Evolutionary conservation across 2,113 vertebrate genomes (phyloP).

Genomic region (Calidris pugnax): DNA sequence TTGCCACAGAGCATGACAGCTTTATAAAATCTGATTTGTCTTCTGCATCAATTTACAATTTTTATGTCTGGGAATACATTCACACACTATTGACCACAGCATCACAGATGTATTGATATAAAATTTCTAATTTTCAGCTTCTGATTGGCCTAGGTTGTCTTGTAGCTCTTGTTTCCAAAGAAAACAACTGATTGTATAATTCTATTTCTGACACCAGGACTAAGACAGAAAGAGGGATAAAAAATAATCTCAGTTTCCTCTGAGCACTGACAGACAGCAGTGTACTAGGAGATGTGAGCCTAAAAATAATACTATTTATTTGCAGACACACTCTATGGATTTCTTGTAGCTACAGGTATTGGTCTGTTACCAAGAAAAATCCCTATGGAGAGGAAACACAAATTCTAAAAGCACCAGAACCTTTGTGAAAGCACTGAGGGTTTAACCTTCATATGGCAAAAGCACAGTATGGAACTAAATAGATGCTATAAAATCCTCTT

Average conservation of each 20-base stretch:
- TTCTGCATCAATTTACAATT: not conserved
- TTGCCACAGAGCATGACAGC: not conserved
- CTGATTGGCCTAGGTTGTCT: not conserved
- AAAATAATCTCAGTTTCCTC: not conserved
- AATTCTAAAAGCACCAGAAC: not conserved
- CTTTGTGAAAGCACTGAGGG: not conserved
- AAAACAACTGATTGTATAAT: not conserved
- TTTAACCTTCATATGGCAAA: not conserved
- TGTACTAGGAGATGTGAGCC: not conserved
- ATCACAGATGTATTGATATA: not conserved
- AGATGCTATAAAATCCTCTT: not conserved
- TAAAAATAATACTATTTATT: not conserved
- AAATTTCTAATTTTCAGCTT: not conserved
- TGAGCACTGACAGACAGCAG: not conserved
- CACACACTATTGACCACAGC: not conserved
- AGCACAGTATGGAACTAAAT: not conserved
- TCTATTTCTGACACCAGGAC: not conserved
- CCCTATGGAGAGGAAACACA: not conserved
- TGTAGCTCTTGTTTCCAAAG: not conserved
- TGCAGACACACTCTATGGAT: not conserved
- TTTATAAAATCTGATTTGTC: not conserved
- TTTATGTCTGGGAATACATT: not conserved
- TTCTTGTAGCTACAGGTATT: not conserved
- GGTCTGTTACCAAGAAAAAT: not conserved
- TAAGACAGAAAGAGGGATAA: not conserved